A percentile compares a stretch with the other conserved stretches of the same genome.
Conservation (phyloP, 2,113 vertebrate genomes). For the Eurypyga helias region DNA sequence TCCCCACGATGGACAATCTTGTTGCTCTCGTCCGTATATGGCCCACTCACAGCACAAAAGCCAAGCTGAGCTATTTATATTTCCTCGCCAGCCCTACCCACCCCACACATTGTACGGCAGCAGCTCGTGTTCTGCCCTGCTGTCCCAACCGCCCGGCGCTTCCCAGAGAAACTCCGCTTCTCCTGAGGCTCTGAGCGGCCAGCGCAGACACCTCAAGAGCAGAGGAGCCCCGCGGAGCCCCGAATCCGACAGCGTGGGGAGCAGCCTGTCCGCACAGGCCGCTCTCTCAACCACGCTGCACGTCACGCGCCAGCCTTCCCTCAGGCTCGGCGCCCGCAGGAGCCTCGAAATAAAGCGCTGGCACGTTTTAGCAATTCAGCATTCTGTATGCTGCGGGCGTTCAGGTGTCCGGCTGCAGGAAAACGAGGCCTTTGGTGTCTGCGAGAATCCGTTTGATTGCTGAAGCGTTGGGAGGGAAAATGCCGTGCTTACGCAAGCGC, state of each 20-base stretch:
- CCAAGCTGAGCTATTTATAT: constrained; percentile 51
- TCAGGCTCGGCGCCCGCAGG: rapidly evolving
- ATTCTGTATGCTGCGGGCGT: not conserved
- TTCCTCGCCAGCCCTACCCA: not conserved
- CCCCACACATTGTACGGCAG: not conserved
- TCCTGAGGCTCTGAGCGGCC: rapidly evolving
- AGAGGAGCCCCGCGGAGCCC: not conserved
- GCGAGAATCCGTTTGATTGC: not conserved
- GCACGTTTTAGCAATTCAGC: not conserved
- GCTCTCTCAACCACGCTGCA: not conserved
- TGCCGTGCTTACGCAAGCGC: not conserved
- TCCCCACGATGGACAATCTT: not conserved
- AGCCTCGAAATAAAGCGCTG: not conserved
- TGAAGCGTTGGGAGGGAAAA: not conserved
- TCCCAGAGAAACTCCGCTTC: not conserved
- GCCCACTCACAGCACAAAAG: constrained; percentile 34
- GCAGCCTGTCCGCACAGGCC: not conserved
- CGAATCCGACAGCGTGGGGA: rapidly evolving
- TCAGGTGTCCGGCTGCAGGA: not conserved
- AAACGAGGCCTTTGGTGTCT: not conserved
- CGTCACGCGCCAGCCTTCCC: not conserved
- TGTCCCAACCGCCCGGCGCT: not conserved
- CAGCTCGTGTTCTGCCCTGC: not conserved
- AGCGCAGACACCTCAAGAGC: not conserved
- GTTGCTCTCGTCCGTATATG: not conserved